phyloP scores from a whole-genome alignment of 2,797 vertebrate genomes.

The Manis pentadactyla region DNA sequence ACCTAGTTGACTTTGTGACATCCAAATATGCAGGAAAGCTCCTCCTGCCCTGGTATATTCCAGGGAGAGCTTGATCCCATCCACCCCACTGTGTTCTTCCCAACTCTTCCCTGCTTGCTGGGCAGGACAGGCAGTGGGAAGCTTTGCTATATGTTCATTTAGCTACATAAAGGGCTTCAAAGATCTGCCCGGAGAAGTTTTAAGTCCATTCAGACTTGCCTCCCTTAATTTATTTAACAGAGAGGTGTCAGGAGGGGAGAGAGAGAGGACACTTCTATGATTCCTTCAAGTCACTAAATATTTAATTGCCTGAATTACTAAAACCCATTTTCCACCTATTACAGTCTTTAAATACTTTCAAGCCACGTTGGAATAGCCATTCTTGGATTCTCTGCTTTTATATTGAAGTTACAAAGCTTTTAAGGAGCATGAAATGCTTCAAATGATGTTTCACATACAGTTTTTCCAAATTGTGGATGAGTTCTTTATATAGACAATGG shows the following conservation, averaged over 20 bases:
- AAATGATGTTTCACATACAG: background rate
- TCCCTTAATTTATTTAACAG: background rate
- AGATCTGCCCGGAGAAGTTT: background rate
- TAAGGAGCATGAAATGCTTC: background rate
- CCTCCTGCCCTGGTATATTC: fast-evolving
- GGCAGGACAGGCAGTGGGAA: no score
- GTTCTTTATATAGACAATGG: background rate
- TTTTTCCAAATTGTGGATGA: background rate
- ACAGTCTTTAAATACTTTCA: background rate
- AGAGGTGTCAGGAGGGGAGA: background rate
- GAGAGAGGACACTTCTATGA: background rate
- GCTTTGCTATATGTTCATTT: background rate
- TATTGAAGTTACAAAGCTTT: background rate
- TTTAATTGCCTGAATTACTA: background rate
- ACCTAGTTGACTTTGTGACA: no score
- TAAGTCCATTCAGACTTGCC: fast-evolving
- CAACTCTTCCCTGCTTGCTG: background rate
- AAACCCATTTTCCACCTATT: background rate
- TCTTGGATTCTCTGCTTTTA: background rate
- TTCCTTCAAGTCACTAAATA: background rate
- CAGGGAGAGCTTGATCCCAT: fast-evolving
- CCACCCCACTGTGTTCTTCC: background rate
- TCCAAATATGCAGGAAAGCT: no score
- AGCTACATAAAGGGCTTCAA: background rate
- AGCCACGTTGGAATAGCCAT: background rate